Base-by-base conservation (phyloP, 2,888 invertebrate species). In the Thymelicus sylvestris region DNA sequence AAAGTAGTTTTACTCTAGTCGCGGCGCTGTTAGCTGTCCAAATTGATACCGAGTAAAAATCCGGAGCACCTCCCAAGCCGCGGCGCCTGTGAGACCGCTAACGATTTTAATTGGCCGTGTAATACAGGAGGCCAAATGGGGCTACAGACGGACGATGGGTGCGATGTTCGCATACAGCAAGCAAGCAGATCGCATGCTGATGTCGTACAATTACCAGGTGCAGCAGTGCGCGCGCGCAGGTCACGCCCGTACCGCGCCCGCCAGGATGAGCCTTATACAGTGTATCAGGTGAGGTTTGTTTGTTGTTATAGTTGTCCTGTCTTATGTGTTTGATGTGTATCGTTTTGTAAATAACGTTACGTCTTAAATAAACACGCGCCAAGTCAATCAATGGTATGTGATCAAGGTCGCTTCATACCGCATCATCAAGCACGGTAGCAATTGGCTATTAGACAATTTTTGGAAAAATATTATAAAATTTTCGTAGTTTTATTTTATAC, bases 261-360 rank as follows among this genome's bases (percentile, higher is more conserved):
- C 86, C 60, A 81, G 93, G 75, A 96, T 97, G 92, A 97, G 97
- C 88, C 96, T 98, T 77, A 92, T 97, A 78, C 97, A 97, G 86
- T 97, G 97, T 90, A 94, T 98, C 79, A 96, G 96, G 95, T 96
- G 87, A 92, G 92, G 0, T 15, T 7, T 52, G 4, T 41, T 41
- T 67, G 13, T 15, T 55, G 19, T 19, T 52, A 39, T 44, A 8
- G 57, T 7, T 47, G 39, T 47, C 10, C 8, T n/a, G n/a, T 31
- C 12, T 7, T 15, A 39, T 7, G 6, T 48, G 7, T 52, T 6
- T 19, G 31, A 15, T 10, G 2, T 7, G 8, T 24, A 10, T 57
- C 15, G 13, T 52, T 52, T 19, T 19, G 13, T 52, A 1, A 8
- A 44, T 44, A 12, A 31, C 31, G 31, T 31, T 5, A 31, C 31